phyloP scores from a whole-genome alignment of 2,797 vertebrate genomes.

The Ptychadena robeensis region DNA sequence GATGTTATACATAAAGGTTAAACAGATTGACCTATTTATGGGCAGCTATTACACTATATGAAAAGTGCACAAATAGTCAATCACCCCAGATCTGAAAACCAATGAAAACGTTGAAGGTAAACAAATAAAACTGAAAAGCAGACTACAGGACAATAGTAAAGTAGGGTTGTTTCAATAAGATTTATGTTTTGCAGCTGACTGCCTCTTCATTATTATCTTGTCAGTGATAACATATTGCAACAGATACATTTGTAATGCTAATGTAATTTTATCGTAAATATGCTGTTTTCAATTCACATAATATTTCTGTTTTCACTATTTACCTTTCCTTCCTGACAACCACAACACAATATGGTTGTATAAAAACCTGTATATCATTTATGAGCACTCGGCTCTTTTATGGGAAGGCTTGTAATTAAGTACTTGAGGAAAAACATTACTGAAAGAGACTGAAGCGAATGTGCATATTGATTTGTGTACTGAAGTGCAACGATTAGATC shows the following conservation, averaged over 20 bases:
- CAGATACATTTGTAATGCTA: constrained; percentile 52
- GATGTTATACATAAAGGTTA: too few species aligned
- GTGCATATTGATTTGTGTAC: constrained; percentile 36
- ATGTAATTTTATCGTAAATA: constrained; percentile 43
- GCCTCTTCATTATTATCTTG: constrained; percentile 49
- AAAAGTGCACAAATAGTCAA: too few species aligned
- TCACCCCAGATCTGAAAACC: too few species aligned
- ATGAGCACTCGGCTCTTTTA: constrained; percentile 12
- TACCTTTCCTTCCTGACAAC: constrained; percentile 39
- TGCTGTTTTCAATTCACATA: constrained; percentile 26
- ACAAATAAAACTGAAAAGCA: constrained; percentile 3
- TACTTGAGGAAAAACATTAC: constrained; percentile 37
- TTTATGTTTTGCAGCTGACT: constrained; percentile 33
- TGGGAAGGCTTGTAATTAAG: constrained; percentile 32
- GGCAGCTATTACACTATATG: too few species aligned
- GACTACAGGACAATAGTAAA: constrained; percentile 23
- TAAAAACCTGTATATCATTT: constrained; percentile 32
- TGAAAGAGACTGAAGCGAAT: constrained; percentile 35
- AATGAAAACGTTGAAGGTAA: background rate
- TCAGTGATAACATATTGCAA: constrained; percentile 50
- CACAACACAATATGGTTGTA: constrained; percentile 21
- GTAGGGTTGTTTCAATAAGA: constrained; percentile 21
- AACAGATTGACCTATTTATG: too few species aligned
- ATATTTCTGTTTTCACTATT: constrained; percentile 42
- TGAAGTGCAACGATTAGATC: constrained; percentile 37